Conservation (phyloP, 35 echinoderm and acorn worm species). For the Amphiura filiformis region DNA sequence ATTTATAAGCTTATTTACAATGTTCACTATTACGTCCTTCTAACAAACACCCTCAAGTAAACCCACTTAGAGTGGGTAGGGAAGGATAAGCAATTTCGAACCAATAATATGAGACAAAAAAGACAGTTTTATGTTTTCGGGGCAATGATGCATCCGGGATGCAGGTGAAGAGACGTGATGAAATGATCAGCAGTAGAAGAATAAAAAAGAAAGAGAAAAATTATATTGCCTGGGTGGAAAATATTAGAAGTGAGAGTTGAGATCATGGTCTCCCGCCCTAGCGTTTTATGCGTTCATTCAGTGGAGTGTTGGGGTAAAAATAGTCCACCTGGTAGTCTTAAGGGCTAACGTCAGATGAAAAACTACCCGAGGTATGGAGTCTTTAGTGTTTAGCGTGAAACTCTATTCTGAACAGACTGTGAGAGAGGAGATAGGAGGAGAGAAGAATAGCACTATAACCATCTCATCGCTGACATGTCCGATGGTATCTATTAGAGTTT, state of each 20-base stretch:
- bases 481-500: no score
- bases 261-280: neutral
- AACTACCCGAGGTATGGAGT: neutral
- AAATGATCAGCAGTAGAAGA: no score
- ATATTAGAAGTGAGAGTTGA: neutral
- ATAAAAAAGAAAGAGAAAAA: neutral
- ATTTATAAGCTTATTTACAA: neutral
- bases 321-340: neutral
- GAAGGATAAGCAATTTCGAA: neutral
- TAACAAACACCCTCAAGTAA: no score
- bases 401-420: no score
- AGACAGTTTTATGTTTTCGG: neutral
- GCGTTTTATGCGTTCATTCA: neutral
- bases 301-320: neutral
- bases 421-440: no score
- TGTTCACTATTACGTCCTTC: neutral
- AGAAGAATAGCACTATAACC: no score
- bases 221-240: neutral
- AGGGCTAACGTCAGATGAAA: conserved; percentile 1
- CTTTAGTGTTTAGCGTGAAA: neutral
- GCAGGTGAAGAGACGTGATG: conserved; percentile 1
- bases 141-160: neutral
- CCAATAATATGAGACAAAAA: neutral
- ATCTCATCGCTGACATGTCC: no score
- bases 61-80: neutral